Percentiles rank a stretch among this genome's conserved stretches.
These are phyloP conservation scores for Semnornis frantzii DNA, from an alignment of 2,113 vertebrate genomes.

Conservation along the genomic window DNA sequence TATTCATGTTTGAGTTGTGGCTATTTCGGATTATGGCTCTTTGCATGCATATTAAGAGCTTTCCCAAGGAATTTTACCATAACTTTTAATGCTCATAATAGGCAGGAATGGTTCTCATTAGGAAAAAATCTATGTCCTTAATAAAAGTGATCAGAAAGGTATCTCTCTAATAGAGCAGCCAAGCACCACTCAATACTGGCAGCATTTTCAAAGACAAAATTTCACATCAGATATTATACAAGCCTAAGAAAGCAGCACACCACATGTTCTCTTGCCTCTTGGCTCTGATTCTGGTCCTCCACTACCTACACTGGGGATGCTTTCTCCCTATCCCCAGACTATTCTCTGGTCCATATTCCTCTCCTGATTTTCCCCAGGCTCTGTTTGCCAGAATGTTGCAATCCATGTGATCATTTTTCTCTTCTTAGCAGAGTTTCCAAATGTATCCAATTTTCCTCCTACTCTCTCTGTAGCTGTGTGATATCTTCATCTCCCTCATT, in stretches of 20 bases:
- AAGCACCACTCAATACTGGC: background rate
- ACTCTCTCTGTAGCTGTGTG: background rate
- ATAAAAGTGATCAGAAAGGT: background rate
- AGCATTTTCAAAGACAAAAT: background rate
- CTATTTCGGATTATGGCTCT: background rate
- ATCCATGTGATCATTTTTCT: background rate
- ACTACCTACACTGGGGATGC: background rate
- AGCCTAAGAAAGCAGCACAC: background rate
- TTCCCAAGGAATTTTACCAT: constrained; percentile 14
- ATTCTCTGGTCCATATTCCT: background rate
- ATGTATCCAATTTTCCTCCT: background rate
- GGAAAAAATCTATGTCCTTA: background rate
- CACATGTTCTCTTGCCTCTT: background rate
- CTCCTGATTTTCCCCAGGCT: background rate
- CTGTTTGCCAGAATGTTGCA: fast-evolving
- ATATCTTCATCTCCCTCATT: background rate
- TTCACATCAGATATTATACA: background rate
- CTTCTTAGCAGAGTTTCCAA: background rate
- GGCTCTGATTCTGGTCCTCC: background rate
- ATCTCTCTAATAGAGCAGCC: background rate
- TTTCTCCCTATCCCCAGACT: background rate
- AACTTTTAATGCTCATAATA: background rate
- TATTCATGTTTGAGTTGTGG: background rate
- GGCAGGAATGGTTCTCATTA: background rate
- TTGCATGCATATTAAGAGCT: background rate